Evolutionary conservation across 2,888 invertebrate genomes (phyloP), one percentile per base, ranked within the genome.

Genomic region (Drosophila testacea): DNA sequence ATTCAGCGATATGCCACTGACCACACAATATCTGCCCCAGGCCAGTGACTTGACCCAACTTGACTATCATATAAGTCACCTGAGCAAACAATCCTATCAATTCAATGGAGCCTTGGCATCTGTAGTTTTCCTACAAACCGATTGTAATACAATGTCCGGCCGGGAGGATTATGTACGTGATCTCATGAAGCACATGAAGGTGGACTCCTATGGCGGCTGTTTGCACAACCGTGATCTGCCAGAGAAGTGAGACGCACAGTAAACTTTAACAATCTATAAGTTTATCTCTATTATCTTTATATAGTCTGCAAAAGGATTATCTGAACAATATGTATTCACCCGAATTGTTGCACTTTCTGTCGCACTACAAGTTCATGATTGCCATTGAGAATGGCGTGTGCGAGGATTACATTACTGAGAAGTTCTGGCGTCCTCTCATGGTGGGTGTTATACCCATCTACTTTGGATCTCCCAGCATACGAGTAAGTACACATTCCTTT

Each of bases 331-430:
- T 96, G 63, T 94, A 95, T 80, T 94, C 95, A 38, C 93, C 94
- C 10, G 93, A 94, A 22, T 94, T 96, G 80, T 91, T 96, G 56
- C 92, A 92, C 4, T 95, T 96, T 79, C 93, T 95, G 30, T 94
- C 95, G 0, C 93, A 93, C 63, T 97, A 97, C 90, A 97, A 97
- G 91, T 97, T 97, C 91, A 94, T 96, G n/a, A 93, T 97, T 72
- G 95, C 97, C 1, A 95, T 97, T 88, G 97, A 97, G 92, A 97
- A 97, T 93, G 96, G 96, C 0, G 93, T 95, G 5, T 97, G 97
- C 91, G 93, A 96, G 27, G 97, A 97, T 93, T 97, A 97, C 89
- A 94, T 97, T 4, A 97, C 97, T 0, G 97, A 97, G 91, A 97
- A 97, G 91, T 93, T 96, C 77, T 97, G 97, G 97, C 94, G 97